Conservation (phyloP, 2,797 vertebrate genomes). For the Sparidentex hasta region DNA sequence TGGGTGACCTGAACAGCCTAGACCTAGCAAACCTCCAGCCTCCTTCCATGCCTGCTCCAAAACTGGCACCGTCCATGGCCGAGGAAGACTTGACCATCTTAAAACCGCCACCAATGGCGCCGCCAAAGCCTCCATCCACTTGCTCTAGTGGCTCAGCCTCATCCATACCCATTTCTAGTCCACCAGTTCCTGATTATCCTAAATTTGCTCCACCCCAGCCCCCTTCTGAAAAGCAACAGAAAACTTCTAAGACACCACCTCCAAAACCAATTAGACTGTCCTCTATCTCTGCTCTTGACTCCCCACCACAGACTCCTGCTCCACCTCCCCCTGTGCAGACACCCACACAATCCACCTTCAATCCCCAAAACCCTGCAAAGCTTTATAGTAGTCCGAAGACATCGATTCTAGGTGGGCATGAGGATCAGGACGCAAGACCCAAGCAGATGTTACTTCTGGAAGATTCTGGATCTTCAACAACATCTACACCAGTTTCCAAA, state of each 20-base stretch:
- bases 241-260: conserved; percentile 77
- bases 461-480: conserved; percentile 66
- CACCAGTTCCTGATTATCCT: conserved; percentile 69
- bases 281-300: conserved; percentile 75
- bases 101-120: conserved; percentile 80
- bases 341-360: conserved; percentile 81
- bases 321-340: conserved; percentile 62
- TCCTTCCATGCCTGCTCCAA: conserved; percentile 71
- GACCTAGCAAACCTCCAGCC: conserved; percentile 55
- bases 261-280: conserved; percentile 82
- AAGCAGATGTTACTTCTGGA: conserved; percentile 79
- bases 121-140: conserved; percentile 82
- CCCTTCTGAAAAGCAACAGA: conserved; percentile 70
- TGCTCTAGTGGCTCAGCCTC: conserved; percentile 56
- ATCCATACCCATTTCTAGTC: conserved; percentile 48
- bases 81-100: conserved; percentile 63
- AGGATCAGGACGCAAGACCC: conserved; percentile 62
- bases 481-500: conserved; percentile 67
- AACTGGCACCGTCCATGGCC: conserved; percentile 41
- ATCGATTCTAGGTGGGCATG: conserved; percentile 46
- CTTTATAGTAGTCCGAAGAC: conserved; percentile 72
- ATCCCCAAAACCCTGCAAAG: conserved; percentile 82
- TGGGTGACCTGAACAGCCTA: conserved; percentile 66
- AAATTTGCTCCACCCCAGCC: conserved; percentile 79
- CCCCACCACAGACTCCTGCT: conserved; percentile 64